phyloP scores from a whole-genome alignment of 2,888 invertebrate species.

The Bombylius discolor region DNA sequence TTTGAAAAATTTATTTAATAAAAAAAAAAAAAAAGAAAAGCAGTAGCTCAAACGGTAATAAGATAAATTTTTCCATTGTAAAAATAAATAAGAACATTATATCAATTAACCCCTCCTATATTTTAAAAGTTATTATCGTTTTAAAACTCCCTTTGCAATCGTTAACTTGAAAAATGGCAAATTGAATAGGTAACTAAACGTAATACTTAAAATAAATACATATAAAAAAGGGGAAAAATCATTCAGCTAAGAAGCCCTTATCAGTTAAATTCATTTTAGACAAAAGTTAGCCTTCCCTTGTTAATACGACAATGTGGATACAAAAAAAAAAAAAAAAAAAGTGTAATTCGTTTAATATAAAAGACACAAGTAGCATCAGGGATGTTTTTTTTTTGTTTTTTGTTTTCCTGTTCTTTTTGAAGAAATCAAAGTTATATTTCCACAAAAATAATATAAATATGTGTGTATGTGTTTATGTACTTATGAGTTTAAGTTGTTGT shows the following conservation, averaged over 20 bases:
- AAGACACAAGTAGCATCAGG: not conserved
- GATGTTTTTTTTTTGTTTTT: not conserved
- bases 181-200: constrained; percentile 35
- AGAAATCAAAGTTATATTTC: not conserved
- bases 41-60: too few species aligned
- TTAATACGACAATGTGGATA: not conserved
- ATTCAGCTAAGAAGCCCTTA: constrained; percentile 3
- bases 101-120: constrained; percentile 2
- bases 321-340: not conserved
- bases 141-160: constrained; percentile 4
- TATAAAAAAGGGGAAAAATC: constrained; percentile 14
- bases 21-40: too few species aligned
- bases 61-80: not conserved
- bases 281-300: not conserved
- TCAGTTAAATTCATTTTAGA: not conserved
- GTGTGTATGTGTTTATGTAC: not conserved
- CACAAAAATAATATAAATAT: not conserved
- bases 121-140: not conserved
- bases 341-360: not conserved
- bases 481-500: too few species aligned
- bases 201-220: constrained; percentile 16
- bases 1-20: too few species aligned
- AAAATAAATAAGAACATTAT: not conserved
- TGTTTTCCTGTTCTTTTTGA: not conserved
- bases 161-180: constrained; percentile 35